Evolutionary conservation across 2,113 vertebrate genomes (phyloP).

Genomic region (Nettapus auritus): DNA sequence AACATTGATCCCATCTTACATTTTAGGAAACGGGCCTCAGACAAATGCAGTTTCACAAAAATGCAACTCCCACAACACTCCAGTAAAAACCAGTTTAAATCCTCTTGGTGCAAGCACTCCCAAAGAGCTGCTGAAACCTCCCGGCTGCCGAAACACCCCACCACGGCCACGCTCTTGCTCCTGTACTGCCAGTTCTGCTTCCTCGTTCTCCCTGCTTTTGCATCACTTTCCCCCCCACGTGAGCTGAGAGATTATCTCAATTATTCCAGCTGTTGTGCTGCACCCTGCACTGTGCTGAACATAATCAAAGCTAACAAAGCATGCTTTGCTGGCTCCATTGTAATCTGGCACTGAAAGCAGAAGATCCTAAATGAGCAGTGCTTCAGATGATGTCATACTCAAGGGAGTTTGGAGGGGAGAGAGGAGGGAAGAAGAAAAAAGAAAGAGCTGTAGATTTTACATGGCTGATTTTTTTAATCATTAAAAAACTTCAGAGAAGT

Average conservation of each 20-base stretch:
- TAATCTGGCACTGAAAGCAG: not conserved
- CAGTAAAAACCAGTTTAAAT: not conserved
- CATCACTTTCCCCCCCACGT: not conserved
- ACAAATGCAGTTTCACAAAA: not conserved
- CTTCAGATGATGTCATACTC: not conserved
- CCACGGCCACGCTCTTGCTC: rapidly evolving
- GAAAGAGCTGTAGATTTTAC: not conserved
- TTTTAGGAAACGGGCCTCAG: rapidly evolving
- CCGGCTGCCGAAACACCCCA: rapidly evolving
- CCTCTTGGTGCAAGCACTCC: rapidly evolving
- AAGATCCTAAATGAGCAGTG: not conserved
- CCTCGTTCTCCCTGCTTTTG: not conserved
- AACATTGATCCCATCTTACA: rapidly evolving
- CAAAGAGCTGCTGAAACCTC: not conserved
- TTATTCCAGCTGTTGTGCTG: slow-evolving; percentile 30
- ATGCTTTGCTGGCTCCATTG: not conserved
- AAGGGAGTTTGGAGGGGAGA: not conserved
- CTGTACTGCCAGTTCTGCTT: not conserved
- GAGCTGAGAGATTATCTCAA: not conserved
- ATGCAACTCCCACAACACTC: not conserved
- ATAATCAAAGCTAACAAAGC: slow-evolving; percentile 22
- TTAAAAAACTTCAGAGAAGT: not conserved
- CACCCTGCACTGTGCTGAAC: not conserved
- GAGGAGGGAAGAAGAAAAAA: rapidly evolving
- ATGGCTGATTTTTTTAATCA: not conserved